These are phyloP conservation scores for Xiphophorus hellerii DNA, from an alignment of 2,113 vertebrate genomes.

Conservation along the genomic window DNA sequence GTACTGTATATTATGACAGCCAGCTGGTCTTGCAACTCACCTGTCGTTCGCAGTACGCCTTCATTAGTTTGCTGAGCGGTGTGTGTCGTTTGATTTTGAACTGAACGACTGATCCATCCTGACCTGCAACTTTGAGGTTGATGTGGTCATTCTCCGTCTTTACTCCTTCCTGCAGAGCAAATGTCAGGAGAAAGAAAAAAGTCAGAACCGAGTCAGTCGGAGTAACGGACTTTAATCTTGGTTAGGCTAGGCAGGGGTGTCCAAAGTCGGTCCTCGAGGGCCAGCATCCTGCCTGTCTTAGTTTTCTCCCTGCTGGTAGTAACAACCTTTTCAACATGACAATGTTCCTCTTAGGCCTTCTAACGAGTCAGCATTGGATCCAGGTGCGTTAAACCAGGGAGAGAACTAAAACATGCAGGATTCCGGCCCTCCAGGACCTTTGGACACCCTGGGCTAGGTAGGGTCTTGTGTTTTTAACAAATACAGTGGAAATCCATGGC, in stretches of 20 bases:
- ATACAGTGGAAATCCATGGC: too few species aligned
- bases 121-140: slow-evolving; percentile 93
- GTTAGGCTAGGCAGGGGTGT: too few species aligned
- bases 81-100: slow-evolving; percentile 96
- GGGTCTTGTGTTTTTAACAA: background rate
- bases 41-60: slow-evolving; percentile 95
- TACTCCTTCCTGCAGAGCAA: slow-evolving; percentile 84
- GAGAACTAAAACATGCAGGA: too few species aligned
- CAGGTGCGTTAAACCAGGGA: too few species aligned
- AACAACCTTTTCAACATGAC: too few species aligned
- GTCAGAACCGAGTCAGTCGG: background rate
- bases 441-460: too few species aligned
- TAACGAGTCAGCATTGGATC: too few species aligned
- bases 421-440: too few species aligned
- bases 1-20: background rate
- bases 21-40: slow-evolving; percentile 60
- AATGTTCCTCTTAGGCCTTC: too few species aligned
- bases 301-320: too few species aligned
- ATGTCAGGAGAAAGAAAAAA: background rate
- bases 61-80: slow-evolving; percentile 94
- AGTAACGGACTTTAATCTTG: background rate
- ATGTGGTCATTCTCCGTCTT: slow-evolving; percentile 94
- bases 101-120: slow-evolving; percentile 93
- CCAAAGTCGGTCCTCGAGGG: too few species aligned
- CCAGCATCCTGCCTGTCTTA: too few species aligned